Conservation (phyloP, 2,113 vertebrate species). For the Brachyhypopomus occidentalis region DNA sequence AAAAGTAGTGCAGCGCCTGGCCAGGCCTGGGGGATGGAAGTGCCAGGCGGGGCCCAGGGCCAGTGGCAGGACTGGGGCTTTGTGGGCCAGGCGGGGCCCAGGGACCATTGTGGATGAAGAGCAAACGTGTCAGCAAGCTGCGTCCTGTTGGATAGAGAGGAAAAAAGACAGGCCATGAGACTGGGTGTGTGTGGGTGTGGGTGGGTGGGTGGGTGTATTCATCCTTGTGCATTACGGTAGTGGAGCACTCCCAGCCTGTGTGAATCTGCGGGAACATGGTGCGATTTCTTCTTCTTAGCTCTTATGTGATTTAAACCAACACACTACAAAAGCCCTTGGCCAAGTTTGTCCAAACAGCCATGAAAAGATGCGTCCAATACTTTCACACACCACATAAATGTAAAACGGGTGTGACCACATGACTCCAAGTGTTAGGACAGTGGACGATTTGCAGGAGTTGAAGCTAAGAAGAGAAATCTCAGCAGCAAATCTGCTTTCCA, state of each 20-base stretch:
- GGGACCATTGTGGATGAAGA: constrained; percentile 51
- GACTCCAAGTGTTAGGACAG: background rate
- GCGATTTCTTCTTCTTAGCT: constrained; percentile 31
- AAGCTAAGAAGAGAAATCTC: background rate
- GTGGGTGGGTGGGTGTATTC: constrained; percentile 15
- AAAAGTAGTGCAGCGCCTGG: constrained; percentile 60
- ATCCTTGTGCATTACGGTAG: background rate
- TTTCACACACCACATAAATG: background rate
- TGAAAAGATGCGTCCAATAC: background rate
- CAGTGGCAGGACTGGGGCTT: too few species aligned
- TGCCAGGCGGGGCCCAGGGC: constrained; percentile 46
- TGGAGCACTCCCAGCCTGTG: constrained; percentile 4
- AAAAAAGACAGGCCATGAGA: constrained; percentile 32
- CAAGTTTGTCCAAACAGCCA: constrained; percentile 11
- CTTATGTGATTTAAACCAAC: constrained; percentile 37
- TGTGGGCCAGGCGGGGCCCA: too few species aligned
- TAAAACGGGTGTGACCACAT: background rate
- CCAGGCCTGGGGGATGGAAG: constrained; percentile 37
- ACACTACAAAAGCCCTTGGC: background rate
- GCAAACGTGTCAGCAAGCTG: constrained; percentile 55
- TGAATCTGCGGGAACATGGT: constrained; percentile 25
- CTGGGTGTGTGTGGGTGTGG: constrained; percentile 21
- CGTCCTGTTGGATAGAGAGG: constrained; percentile 47
- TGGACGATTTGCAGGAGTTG: background rate
- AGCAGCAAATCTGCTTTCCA: background rate